Evolutionary conservation across 35 echinoderm and acorn worm species (phyloP).

Genomic region (Diadema setosum): DNA sequence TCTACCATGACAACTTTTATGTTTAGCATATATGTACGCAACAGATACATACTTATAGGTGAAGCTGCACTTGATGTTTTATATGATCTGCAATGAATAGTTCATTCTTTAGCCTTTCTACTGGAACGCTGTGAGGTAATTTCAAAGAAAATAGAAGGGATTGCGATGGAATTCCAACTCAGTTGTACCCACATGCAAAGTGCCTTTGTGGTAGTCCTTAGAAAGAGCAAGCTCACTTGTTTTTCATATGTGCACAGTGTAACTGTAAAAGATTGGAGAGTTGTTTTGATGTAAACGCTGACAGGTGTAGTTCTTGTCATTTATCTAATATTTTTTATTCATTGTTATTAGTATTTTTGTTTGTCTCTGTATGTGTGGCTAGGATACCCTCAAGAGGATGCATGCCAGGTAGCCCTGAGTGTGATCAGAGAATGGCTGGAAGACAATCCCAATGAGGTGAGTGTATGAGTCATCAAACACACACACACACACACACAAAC

Average conservation of each 20-base stretch:
- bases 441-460: conserved; percentile 57
- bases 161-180: too few species aligned
- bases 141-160: too few species aligned
- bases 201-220: too few species aligned
- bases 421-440: conserved; percentile 62
- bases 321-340: too few species aligned
- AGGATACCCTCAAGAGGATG: conserved; percentile 89
- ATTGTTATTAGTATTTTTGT: too few species aligned
- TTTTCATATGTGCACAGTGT: too few species aligned
- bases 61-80: neutral
- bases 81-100: neutral
- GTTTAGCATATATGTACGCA: neutral
- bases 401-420: conserved; percentile 51
- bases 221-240: too few species aligned
- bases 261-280: too few species aligned
- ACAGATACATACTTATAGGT: neutral
- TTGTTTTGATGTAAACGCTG: too few species aligned
- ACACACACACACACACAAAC: neutral
- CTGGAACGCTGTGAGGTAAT: too few species aligned
- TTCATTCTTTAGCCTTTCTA: neutral
- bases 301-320: too few species aligned
- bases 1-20: neutral
- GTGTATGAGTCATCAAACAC: neutral
- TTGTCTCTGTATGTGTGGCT: neutral
- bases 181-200: too few species aligned